Percentiles rank a stretch among this genome's conserved stretches.
Conservation (phyloP, 2,797 vertebrate species). For the Fistularia tabacaria region DNA sequence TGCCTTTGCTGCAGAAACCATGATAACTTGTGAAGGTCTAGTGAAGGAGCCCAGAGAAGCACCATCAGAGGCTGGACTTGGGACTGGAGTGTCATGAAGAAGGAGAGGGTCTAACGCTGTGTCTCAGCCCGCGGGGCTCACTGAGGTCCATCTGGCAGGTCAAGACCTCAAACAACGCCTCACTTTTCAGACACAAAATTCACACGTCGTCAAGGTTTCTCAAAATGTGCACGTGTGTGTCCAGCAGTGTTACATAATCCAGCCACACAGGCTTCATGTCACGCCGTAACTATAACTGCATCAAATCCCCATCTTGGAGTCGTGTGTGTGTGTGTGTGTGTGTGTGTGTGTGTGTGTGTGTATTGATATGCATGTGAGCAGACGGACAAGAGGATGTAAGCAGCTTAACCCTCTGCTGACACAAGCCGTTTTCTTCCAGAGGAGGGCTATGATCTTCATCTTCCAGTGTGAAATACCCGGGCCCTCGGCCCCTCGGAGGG, state of each 20-base stretch:
- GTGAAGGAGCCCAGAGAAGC: no score
- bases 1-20: no score
- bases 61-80: no score
- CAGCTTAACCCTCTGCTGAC: constrained; percentile 66
- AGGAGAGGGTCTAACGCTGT: no score
- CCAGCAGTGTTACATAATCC: constrained; percentile 47
- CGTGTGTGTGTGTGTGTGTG: constrained; percentile 7
- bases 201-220: no score
- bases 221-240: background rate
- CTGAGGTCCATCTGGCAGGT: no score
- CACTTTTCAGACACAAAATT: no score
- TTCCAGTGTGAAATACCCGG: constrained; percentile 20
- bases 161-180: no score
- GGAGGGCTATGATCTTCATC: constrained; percentile 25
- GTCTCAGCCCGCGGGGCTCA: no score
- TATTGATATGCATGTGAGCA: constrained; percentile 58
- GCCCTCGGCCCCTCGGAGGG: constrained; percentile 7
- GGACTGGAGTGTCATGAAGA: no score
- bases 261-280: constrained; percentile 37
- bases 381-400: constrained; percentile 56
- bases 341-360: constrained; percentile 20
- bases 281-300: constrained; percentile 48
- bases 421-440: constrained; percentile 42
- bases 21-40: no score
- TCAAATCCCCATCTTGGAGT: constrained; percentile 27